Base-by-base conservation (phyloP, 2,113 vertebrate genomes). In the Pristiophorus japonicus region DNA sequence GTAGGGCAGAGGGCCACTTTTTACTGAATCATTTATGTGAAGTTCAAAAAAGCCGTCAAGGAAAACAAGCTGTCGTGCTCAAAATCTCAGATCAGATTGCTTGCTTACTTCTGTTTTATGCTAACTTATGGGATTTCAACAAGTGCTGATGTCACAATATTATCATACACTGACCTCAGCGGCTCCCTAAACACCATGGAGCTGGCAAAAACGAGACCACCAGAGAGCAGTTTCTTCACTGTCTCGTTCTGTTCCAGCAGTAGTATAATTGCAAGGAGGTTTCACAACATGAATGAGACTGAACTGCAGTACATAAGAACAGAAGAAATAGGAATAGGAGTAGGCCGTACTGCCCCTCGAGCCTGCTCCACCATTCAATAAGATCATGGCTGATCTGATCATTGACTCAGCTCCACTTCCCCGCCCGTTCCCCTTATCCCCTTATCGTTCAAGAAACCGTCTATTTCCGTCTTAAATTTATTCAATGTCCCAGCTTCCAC, bases 1-100 rank as follows among this genome's bases (percentile, higher is more conserved):
- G 66, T 73, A 94, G 93, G 66, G 45, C 93, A 73, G 92, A 67
- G 92, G 65, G 38, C 14, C 45, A 70, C 66, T 51, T 67, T 47
- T 30, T 51, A 70, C 38, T 94, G 63, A 94, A 67, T 73, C 63
- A 94, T 94, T 94, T 70, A 70, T 70, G 45, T 94, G 93, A 70
- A 67, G 73, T 94, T 94, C 93, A 70, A 51, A 70, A 65, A 94
- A 34, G 18, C 59, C n/a, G 47, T 94, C 45, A n/a, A 91, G 59
- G 59, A 47, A 70, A 94, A 63, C 12, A 73, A 47, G 42, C 66
- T 70, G 42, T 47, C 66, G 51, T 70, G 38, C 18, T 94, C 65
- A 70, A 62, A 62, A 42, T 92, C 59, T 65, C 66, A 70, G 27
- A 70, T 73, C 66, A 73, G 45, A 51, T 51, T 94, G 93, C 65